phyloP scores from a whole-genome alignment of 2,797 vertebrate species.

The Hemibagrus guttatus region DNA sequence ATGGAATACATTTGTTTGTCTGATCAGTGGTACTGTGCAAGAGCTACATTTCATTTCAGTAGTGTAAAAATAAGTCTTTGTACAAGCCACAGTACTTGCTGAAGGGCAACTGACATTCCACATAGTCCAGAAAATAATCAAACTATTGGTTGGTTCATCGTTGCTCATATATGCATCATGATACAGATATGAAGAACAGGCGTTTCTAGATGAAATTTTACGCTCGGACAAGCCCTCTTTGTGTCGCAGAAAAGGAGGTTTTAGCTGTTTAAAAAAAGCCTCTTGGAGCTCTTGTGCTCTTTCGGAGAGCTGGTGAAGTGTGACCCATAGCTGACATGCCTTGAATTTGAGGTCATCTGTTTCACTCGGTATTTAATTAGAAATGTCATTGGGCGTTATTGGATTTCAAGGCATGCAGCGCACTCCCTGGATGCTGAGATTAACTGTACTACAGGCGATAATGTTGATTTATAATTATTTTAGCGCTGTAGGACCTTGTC shows the following conservation, averaged over 20 bases:
- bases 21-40: too few species aligned
- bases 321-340: conserved; percentile 7
- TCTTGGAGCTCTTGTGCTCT: conserved; percentile 1
- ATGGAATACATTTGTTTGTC: too few species aligned
- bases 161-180: not conserved
- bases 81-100: too few species aligned
- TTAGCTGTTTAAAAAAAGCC: not conserved
- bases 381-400: conserved; percentile 5
- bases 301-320: not conserved
- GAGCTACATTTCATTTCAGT: too few species aligned
- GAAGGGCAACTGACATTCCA: not conserved
- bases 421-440: not conserved
- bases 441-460: not conserved
- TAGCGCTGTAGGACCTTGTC: not conserved
- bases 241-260: not conserved
- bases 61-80: too few species aligned
- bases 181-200: not conserved
- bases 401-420: not conserved
- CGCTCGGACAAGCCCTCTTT: not conserved
- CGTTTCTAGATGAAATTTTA: not conserved
- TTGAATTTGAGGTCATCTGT: conserved; percentile 14
- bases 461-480: not conserved
- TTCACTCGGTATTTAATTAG: conserved; percentile 14
- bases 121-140: not conserved
- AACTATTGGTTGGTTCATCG: not conserved